Evolutionary conservation across 1,140 invertebrate genomes (phyloP), one percentile per base, ranked within the genome.

Genomic region (Eurosta solidaginis): DNA sequence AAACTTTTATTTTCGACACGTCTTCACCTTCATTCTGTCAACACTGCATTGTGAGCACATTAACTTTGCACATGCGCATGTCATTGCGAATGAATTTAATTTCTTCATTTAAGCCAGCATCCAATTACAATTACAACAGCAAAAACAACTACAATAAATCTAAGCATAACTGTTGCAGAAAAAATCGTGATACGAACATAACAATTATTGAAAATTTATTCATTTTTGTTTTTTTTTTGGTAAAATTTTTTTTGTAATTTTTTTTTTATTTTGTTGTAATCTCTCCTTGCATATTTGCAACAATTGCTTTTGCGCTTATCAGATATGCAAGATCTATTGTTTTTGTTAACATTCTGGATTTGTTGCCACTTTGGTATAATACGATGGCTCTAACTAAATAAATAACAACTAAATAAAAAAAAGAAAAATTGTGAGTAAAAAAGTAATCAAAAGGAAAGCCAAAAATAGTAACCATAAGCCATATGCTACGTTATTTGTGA

Each of bases 291-390:
- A 68, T 22, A 68, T 68, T 68, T 68, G 59, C 33, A 68, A 68
- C 59, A 68, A 68, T 36, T 68, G 59, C 59, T 40, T 36, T 42
- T 29, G 22, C 29, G 33, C 33, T 68, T 68, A 68, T 68, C 59
- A n/a, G 17, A 68, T 68, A 22, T 68, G 59, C 59, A 68, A 36
- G 36, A 68, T 68, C 59, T 68, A 68, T 68, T 29, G 59, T 68
- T 68, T 68, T 68, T 33, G 59, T 40, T 40, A 68, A 33, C 59
- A 42, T 52, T 17, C 45, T 33, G 59, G 3, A 29, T 14, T 14
- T 68, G 20, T 36, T 20, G 40, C 54, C 33, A 63, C 54, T 0
- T 59, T 14, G 12, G 33, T 59, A 59, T 27, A 20, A 22, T 25
- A 54, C 25, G 27, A 22, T 25, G 14, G 27, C n/a, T 12, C 54